Conservation (phyloP, 2,113 vertebrate species). For the Scytalopus superciliaris region DNA sequence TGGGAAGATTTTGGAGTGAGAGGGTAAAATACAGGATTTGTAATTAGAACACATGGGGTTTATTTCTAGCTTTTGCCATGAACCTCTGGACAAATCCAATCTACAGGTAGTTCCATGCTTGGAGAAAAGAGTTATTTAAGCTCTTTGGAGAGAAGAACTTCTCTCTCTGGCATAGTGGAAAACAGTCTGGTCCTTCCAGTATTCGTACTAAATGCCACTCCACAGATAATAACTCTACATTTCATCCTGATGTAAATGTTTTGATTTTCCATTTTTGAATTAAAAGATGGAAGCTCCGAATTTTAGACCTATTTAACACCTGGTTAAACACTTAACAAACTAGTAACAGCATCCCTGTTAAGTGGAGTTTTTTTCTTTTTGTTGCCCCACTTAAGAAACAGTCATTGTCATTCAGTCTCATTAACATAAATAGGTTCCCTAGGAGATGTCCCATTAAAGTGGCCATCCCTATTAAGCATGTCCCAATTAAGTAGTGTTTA, state of each 20-base stretch:
- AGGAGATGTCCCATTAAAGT: constrained; percentile 72
- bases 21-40: neutral
- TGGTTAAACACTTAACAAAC: constrained; percentile 43
- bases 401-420: constrained; percentile 57
- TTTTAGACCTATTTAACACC: constrained; percentile 47
- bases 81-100: neutral
- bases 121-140: neutral
- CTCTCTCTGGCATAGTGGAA: neutral
- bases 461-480: constrained; percentile 69
- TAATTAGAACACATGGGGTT: neutral
- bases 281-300: neutral
- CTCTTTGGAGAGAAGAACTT: neutral
- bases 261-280: neutral
- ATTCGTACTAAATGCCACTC: neutral
- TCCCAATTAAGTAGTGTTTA: constrained; percentile 70
- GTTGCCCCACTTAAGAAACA: constrained; percentile 67
- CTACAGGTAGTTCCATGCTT: neutral
- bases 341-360: constrained; percentile 28
- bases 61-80: neutral
- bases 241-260: neutral
- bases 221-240: neutral
- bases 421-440: constrained; percentile 71
- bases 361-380: constrained; percentile 52
- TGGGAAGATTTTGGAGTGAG: neutral
- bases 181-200: neutral